Base-by-base conservation (phyloP, 64 coral and sea anemone species). In the Dendronephthya gigantea region DNA sequence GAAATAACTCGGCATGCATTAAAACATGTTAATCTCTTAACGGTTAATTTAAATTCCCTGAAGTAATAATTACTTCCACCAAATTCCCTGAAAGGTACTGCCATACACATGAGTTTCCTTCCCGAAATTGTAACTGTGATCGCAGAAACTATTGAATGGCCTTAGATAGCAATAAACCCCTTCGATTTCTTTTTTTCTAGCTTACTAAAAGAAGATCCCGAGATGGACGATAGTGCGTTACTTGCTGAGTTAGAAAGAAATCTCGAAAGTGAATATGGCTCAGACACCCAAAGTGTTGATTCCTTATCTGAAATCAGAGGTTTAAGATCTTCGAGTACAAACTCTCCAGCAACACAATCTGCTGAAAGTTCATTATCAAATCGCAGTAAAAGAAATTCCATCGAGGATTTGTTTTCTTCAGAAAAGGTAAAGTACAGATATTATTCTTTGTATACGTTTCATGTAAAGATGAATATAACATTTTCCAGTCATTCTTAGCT, bases 171-270 rank as follows among this genome's bases (percentile, higher is more conserved):
- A n/a, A n/a, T n/a, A n/a, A n/a, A n/a, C n/a, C n/a, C n/a, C n/a
- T n/a, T n/a, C n/a, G n/a, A n/a, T n/a, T n/a, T 79, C 36, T 39
- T 15, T 33, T 79, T 16, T 5, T 79, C 36, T 35, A 79, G 72
- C 36, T 79, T 79, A 35, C 29, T 79, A 11, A 79, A 79, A 19
- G 72, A 79, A 79, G 72, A 79, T 29, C 72, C 72, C 2, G 72
- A 79, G 36, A 79, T 79, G 72, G 72, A 79, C 16, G 72, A 79
- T 19, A 79, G 36, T 19, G 72, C 72, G 34, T 33, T 79, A 29
- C 72, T 79, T 79, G 72, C 72, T 79, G 72, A 79, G 36, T 33
- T 79, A 12, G 72, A 79, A 79, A 34, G 72, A 79, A 79, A 79
- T 39, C 72, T 79, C 29, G 72, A 79, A 35, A 79, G 72, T 79